Percentiles rank a stretch among this genome's conserved stretches.
These are phyloP conservation scores for Heterodera carotae DNA, from an alignment of 1,140 invertebrate species.

Conservation along the genomic window DNA sequence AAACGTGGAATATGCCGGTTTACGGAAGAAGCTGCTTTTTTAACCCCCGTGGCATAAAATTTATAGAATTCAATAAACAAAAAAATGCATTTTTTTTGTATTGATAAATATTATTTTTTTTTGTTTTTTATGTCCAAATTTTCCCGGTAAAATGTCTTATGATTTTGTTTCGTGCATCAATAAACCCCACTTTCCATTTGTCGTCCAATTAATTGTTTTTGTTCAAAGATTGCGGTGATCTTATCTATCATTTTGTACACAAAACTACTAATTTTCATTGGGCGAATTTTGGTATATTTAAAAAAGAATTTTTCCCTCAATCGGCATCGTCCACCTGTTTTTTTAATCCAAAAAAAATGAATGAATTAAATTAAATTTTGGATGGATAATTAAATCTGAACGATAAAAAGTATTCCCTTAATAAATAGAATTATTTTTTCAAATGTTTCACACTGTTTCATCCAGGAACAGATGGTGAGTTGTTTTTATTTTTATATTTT, in stretches of 20 bases:
- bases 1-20: background rate
- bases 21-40: background rate
- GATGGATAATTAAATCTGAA: too few species aligned
- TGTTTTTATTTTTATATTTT: background rate
- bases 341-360: too few species aligned
- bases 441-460: conserved; percentile 21
- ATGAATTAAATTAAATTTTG: too few species aligned
- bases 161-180: too few species aligned
- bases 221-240: background rate
- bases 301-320: background rate
- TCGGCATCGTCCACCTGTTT: conserved; percentile 13
- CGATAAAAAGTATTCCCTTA: too few species aligned
- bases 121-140: background rate
- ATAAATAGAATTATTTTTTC: background rate
- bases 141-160: too few species aligned
- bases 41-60: background rate
- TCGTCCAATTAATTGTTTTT: too few species aligned
- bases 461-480: conserved; percentile 30
- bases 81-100: background rate
- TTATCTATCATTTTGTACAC: background rate
- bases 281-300: conserved; percentile 3
- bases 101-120: background rate
- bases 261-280: too few species aligned
- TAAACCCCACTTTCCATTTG: too few species aligned
- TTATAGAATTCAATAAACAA: too few species aligned